These are phyloP conservation scores for Sipha flava DNA, from an alignment of 1,140 invertebrate genomes.

Conservation along the genomic window DNA sequence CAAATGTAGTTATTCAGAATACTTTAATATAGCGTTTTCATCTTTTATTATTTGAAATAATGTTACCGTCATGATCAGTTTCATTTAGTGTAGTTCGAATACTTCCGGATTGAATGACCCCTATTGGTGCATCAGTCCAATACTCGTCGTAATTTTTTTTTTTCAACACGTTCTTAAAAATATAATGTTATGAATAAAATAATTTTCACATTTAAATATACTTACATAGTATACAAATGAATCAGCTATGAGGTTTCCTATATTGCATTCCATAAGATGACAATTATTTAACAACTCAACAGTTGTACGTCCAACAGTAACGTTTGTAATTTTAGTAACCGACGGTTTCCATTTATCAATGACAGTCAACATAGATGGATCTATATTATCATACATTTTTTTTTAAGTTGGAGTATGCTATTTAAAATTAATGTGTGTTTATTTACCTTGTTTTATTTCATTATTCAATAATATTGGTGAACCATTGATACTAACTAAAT, in stretches of 20 bases:
- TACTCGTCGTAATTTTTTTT: background rate
- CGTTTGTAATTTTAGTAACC: slow-evolving; percentile 48
- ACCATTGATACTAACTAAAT: slow-evolving; percentile 59
- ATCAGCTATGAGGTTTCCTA: slow-evolving; percentile 75
- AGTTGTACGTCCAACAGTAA: slow-evolving; percentile 53
- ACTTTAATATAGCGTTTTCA: no score
- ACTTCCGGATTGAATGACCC: background rate
- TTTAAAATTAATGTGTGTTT: background rate
- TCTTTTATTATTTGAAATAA: background rate
- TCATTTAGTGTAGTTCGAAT: slow-evolving; percentile 1
- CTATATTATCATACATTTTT: background rate
- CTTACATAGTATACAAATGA: slow-evolving; percentile 54
- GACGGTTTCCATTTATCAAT: slow-evolving; percentile 50
- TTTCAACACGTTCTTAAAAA: background rate
- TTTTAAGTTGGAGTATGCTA: no score
- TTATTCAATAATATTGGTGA: slow-evolving; percentile 69
- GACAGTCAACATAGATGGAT: background rate
- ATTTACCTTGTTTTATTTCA: slow-evolving; percentile 8
- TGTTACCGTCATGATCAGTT: background rate
- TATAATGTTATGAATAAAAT: background rate
- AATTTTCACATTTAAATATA: background rate
- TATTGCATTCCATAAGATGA: slow-evolving; percentile 66
- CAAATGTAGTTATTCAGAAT: no score
- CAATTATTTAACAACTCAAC: slow-evolving; percentile 61
- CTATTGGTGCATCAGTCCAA: slow-evolving; percentile 27